Evolutionary conservation across 2,888 invertebrate genomes (phyloP), one percentile per base, ranked within the genome.

Genomic region (Clepsis dumicolana): DNA sequence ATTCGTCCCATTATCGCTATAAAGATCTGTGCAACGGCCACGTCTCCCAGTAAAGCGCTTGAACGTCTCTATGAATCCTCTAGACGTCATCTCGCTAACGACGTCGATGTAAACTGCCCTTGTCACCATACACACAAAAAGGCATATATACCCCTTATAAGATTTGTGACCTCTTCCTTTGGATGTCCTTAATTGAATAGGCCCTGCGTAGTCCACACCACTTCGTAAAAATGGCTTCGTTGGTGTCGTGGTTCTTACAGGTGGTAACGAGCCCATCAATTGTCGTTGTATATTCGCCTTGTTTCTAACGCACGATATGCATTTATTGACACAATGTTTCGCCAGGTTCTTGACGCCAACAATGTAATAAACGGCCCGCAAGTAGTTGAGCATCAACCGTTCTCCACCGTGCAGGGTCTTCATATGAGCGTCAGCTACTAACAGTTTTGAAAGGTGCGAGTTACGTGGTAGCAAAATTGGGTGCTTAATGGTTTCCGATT

Each of bases 401-500:
- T 35, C 32, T 14, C 68, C 70, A 1, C 73, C 73, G 56, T 73
- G 73, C 24, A 73, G 61, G 3, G 70, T 70, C 14, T 57, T 68
- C n/a, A 18, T 8, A 38, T 73, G 71, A 4, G 72, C 70, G 35
- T 72, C 71, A n/a, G 41, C 54, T 16, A 72, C 32, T 3, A 72
- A 29, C 10, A 72, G 14, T n/a, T 18, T 38, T 2, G 53, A 12
- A 12, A 70, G 21, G 10, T 21, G 27, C 14, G 65, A 65, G 16
- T 59, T 35, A 21, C 59, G 35, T 21, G 59, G 52, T 12, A 68
- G 52, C 2, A 72, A 21, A 24, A 72, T 60, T 4, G 63, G 70
- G 62, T 70, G 63, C 38, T 70, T 70, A 5, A 32, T 50, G 24
- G 35, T 27, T 64, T 64, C 60, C 53, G 10, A 38, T 38, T 60